phyloP scores from a whole-genome alignment of 2,113 vertebrate genomes.

The Eurypyga helias region DNA sequence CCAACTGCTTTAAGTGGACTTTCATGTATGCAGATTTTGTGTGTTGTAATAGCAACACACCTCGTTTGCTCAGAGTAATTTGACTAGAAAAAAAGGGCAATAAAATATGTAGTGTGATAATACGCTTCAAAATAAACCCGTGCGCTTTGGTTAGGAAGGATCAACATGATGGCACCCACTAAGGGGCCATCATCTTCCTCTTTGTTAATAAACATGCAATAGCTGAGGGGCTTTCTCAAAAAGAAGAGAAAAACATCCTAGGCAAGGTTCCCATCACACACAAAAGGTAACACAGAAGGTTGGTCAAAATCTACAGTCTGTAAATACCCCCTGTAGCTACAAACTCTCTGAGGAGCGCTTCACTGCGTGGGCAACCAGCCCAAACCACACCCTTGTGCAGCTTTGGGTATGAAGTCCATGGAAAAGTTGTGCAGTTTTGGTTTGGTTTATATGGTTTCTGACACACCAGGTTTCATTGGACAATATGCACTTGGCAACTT shows the following conservation, averaged over 20 bases:
- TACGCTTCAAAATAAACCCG: not conserved
- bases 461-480: constrained; percentile 5
- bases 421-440: constrained; percentile 33
- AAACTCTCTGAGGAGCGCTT: not conserved
- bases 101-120: not conserved
- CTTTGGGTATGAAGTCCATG: constrained; percentile 6
- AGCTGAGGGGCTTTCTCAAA: not conserved
- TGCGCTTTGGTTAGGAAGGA: not conserved
- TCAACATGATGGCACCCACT: not conserved
- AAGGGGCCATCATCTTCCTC: not conserved
- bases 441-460: constrained; percentile 46
- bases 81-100: not conserved
- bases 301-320: not conserved
- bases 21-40: not conserved
- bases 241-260: not conserved
- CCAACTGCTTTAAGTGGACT: not conserved
- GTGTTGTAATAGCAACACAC: not conserved
- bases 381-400: rapidly evolving
- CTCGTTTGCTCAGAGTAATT: not conserved
- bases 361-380: not conserved
- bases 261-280: not conserved
- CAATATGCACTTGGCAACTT: constrained; percentile 18
- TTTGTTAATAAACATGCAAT: not conserved
- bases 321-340: not conserved
- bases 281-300: not conserved